Evolutionary conservation across 1,140 invertebrate genomes (phyloP).

Genomic region (Anoplophora glabripennis): DNA sequence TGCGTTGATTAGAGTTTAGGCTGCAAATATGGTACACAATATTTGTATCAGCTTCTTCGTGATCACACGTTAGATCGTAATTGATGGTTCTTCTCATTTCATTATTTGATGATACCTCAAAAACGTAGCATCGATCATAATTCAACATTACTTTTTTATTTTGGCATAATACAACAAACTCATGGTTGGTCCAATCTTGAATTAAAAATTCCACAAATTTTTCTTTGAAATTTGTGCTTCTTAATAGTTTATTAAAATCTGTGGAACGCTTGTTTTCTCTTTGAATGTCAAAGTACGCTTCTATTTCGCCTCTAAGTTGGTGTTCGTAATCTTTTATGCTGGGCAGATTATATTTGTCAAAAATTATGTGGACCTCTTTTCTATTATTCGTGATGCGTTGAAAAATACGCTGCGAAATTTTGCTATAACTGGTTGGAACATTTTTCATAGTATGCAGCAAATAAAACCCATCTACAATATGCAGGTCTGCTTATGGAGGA

Average conservation of each 20-base stretch:
- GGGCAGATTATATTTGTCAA: slow-evolving; percentile 27
- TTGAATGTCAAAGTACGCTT: slow-evolving; percentile 20
- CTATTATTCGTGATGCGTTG: slow-evolving; percentile 1
- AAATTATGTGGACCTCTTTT: slow-evolving; percentile 23
- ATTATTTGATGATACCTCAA: slow-evolving; percentile 15
- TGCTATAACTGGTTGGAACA: slow-evolving; percentile 1
- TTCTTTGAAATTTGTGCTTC: slow-evolving; percentile 24
- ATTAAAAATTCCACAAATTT: too few relatives aligned
- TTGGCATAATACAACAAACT: slow-evolving; percentile 16
- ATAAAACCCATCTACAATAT: slow-evolving; percentile 5
- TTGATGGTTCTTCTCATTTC: slow-evolving; percentile 27
- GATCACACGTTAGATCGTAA: slow-evolving; percentile 26
- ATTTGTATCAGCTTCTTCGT: slow-evolving; percentile 30
- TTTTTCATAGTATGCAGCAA: slow-evolving; percentile 1
- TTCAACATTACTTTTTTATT: slow-evolving; percentile 27
- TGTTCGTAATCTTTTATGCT: slow-evolving; percentile 42
- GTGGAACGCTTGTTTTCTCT: slow-evolving; percentile 28
- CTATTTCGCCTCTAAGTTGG: slow-evolving; percentile 27
- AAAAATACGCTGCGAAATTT: slow-evolving; percentile 15
- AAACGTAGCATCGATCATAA: slow-evolving; percentile 28
- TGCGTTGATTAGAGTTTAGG: slow-evolving; percentile 21
- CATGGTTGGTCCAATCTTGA: slow-evolving; percentile 28
- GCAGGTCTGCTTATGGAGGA: not conserved
- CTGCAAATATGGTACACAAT: slow-evolving; percentile 29
- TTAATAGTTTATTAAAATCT: slow-evolving; percentile 25